Conservation (phyloP, 2,113 vertebrate genomes). For the Emberiza fucata region DNA sequence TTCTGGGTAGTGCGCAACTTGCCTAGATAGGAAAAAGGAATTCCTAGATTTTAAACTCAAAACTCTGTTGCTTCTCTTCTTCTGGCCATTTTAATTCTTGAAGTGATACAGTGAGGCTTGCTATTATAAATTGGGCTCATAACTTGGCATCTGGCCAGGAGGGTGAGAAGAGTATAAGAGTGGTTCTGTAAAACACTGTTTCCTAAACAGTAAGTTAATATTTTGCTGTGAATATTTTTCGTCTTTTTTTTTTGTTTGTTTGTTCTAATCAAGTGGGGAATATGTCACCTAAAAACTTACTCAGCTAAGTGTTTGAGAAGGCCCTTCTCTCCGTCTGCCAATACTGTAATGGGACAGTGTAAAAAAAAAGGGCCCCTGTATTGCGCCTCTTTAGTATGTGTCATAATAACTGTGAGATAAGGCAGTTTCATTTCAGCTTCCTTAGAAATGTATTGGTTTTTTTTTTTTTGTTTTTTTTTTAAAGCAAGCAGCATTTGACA, state of each 20-base stretch:
- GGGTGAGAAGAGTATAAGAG: not conserved
- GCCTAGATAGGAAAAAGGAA: not conserved
- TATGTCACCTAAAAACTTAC: not conserved
- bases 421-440: conserved; percentile 31
- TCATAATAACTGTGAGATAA: not conserved
- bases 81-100: not conserved
- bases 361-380: not conserved
- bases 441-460: not conserved
- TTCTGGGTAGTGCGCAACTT: not conserved
- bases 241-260: not conserved
- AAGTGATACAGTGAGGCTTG: not conserved
- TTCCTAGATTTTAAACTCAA: not conserved
- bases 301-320: not conserved
- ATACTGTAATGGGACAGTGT: not conserved
- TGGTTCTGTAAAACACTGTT: not conserved
- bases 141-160: not conserved
- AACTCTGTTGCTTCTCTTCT: not conserved
- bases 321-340: not conserved
- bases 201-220: not conserved
- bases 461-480: not conserved
- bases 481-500: not conserved
- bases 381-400: not conserved
- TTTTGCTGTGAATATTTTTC: not conserved
- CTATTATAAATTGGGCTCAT: not conserved
- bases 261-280: not conserved